Evolutionary conservation across 2,888 invertebrate species (phyloP).

Genomic region (Lithophane socia): DNA sequence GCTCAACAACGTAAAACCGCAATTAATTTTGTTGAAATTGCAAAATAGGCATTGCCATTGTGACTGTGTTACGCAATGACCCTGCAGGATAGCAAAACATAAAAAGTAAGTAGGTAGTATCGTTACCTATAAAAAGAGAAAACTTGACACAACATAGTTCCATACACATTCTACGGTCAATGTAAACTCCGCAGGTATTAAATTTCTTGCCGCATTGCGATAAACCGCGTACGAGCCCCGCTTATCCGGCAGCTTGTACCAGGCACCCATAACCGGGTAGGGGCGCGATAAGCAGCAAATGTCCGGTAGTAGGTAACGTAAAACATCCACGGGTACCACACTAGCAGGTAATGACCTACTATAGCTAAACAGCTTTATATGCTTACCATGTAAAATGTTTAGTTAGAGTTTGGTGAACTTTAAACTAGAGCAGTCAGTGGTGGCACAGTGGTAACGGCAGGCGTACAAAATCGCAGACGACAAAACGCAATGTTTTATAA

Average conservation of each 20-base stretch:
- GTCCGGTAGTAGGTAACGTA: slow-evolving; percentile 37
- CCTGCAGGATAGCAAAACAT: background rate
- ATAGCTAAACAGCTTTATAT: slow-evolving; percentile 21
- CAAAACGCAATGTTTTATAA: background rate
- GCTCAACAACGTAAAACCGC: background rate
- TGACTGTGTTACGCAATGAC: background rate
- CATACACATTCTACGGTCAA: background rate
- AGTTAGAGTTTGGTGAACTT: background rate
- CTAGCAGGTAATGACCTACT: slow-evolving; percentile 30
- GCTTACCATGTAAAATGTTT: background rate
- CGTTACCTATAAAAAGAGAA: background rate
- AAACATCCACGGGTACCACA: slow-evolving; percentile 24
- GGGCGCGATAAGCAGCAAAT: slow-evolving; percentile 48
- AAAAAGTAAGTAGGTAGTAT: background rate
- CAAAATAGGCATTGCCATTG: background rate
- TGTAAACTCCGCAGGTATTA: slow-evolving; percentile 9
- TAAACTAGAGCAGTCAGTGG: no score
- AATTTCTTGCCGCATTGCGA: slow-evolving; percentile 35
- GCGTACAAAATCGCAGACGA: background rate
- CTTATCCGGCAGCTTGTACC: slow-evolving; percentile 37
- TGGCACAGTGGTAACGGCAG: no score
- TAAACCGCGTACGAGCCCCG: slow-evolving; percentile 25
- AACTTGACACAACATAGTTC: background rate
- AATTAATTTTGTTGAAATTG: background rate
- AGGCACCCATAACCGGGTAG: slow-evolving; percentile 33